These are phyloP conservation scores for Aurelia aurita complex sp. Pacific DNA, from an alignment of 30 jellyfish, hydroid and myxozoan genomes.

Conservation along the genomic window DNA sequence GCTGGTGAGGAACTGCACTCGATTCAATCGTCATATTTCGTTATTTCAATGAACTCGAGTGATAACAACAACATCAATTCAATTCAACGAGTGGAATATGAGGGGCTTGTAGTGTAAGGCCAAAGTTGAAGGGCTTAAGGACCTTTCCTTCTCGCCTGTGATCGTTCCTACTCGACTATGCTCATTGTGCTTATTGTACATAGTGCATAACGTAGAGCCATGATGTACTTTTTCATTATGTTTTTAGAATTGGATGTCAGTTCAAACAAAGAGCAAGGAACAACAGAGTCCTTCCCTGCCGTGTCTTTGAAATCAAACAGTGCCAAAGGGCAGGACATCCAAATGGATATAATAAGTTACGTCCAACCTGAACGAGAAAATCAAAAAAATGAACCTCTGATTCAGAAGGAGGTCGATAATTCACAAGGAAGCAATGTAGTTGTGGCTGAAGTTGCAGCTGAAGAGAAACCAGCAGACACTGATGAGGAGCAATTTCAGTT, in stretches of 20 bases:
- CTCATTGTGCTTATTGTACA: no score
- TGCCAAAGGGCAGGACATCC: constrained; percentile 31
- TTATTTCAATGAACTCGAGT: no score
- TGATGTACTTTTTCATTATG: not conserved
- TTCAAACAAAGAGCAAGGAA: not conserved
- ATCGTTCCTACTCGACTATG: no score
- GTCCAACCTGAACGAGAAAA: constrained; percentile 19
- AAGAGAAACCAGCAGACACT: constrained; percentile 28
- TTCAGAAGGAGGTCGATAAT: constrained; percentile 13
- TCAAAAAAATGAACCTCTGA: not conserved
- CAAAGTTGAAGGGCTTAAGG: no score
- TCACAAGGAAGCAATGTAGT: not conserved
- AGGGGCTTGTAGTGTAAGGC: no score
- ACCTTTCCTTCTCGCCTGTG: no score
- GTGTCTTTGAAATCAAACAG: constrained; percentile 37
- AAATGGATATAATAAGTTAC: constrained; percentile 63
- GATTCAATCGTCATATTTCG: no score
- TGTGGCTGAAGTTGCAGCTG: not conserved
- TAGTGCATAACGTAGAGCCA: no score
- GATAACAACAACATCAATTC: no score
- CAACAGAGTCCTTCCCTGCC: constrained; percentile 36
- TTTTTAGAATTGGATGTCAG: not conserved
- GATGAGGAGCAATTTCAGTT: constrained; percentile 37
- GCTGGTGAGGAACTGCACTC: no score
- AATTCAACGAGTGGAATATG: no score